Percentiles rank a stretch among this genome's conserved stretches.
Conservation (phyloP, 2,113 vertebrate genomes). For the Platysternon megacephalum region DNA sequence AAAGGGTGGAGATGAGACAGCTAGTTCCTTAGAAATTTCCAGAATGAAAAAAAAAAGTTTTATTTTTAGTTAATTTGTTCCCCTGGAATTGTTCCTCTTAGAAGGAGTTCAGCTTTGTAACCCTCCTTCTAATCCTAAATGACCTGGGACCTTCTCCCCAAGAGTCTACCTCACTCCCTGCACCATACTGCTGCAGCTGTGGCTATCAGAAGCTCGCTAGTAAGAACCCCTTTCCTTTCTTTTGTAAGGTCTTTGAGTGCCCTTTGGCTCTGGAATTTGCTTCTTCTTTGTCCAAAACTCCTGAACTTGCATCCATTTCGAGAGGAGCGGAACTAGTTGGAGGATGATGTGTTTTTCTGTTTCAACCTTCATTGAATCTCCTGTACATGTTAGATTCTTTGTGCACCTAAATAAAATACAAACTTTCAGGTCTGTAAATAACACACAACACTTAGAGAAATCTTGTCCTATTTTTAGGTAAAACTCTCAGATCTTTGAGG, state of each 20-base stretch:
- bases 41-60: neutral
- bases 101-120: neutral
- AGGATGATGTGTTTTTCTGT: neutral
- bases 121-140: neutral
- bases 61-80: constrained; percentile 1
- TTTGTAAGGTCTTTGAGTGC: neutral
- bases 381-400: neutral
- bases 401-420: neutral
- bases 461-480: neutral
- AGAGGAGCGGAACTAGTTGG: neutral
- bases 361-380: neutral
- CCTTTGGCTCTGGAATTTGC: neutral
- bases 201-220: neutral
- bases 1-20: neutral
- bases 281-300: accelerated
- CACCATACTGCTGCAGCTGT: neutral
- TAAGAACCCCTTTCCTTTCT: neutral
- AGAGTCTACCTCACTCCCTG: neutral
- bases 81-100: neutral
- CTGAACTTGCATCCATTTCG: neutral
- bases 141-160: neutral
- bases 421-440: neutral
- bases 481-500: neutral
- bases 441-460: accelerated
- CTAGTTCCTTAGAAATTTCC: constrained; percentile 1